Base-by-base conservation (phyloP, 2,888 invertebrate genomes). In the Drosophila leonis region DNA sequence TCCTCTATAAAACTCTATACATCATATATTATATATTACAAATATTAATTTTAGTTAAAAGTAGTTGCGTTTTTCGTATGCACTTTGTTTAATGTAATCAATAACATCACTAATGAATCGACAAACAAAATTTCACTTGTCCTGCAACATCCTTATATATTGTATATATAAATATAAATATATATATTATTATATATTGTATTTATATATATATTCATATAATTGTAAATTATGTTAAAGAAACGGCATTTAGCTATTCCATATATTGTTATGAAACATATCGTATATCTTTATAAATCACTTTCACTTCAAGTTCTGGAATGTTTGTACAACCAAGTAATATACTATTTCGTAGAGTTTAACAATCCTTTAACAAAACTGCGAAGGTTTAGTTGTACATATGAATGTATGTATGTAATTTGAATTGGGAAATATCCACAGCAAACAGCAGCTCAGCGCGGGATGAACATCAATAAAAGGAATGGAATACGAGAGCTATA, bases 351-450 rank as follows among this genome's bases (percentile, higher is more conserved):
- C 44, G 78, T 80, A 83, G 68, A 48, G 46, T 61, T 78, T 64
- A 59, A 68, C 57, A 60, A 65, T 71, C 52, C 67, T 75, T 84
- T 89, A 85, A 84, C 78, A 90, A 90, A 88, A 78, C 90, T 89
- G 88, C 88, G 88, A 89, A 90, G 88, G 88, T 89, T 89, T 90
- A 88, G 68, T 72, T 80, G 76, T 80, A 80, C 56, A 79, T 80
- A 74, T 51, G 24, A 61, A 18, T 59, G 41, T 59, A 37, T 39
- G 37, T 48, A 59, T 44, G 31, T 20, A 29, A 46, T 37, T 18
- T 20, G 8, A 52, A 52, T 35, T 24, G 35, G 51, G 51, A 52
- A 35, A 52, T 35, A 52, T 35, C 51, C 31, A 52, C 35, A 52
- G 18, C 12, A 79, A 73, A 81, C 69, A 81, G 77, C 74, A 81